Conservation (phyloP, 2,888 invertebrate genomes). For the Drosophila barbarae region DNA sequence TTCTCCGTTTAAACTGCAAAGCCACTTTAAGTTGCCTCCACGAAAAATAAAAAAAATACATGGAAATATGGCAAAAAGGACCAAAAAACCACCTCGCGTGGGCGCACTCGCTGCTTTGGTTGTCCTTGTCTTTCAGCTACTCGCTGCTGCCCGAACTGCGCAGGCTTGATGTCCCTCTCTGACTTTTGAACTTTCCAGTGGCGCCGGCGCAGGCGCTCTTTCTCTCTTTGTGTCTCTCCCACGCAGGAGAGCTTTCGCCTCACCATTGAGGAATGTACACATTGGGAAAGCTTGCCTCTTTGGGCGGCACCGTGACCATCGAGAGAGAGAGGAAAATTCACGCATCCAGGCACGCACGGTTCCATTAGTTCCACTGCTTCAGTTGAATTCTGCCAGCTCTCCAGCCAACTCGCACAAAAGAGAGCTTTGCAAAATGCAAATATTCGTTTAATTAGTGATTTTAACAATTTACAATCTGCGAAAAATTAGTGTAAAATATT, state of each 20-base stretch:
- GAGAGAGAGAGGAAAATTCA: conserved; percentile 10
- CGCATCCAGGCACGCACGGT: conserved; percentile 29
- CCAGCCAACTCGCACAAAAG: conserved; percentile 34
- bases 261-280: conserved; percentile 28
- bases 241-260: conserved; percentile 25
- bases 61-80: conserved; percentile 5
- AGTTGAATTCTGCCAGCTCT: conserved; percentile 35
- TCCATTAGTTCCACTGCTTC: conserved; percentile 20
- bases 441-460: conserved; percentile 27
- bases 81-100: conserved; percentile 26
- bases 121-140: conserved; percentile 39
- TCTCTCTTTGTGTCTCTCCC: conserved; percentile 7
- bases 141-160: conserved; percentile 27
- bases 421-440: conserved; percentile 29
- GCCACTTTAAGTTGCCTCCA: conserved; percentile 43
- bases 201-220: conserved; percentile 30
- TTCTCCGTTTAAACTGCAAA: conserved; percentile 44
- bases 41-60: conserved; percentile 12
- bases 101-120: conserved; percentile 33
- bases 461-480: neutral
- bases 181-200: conserved; percentile 33
- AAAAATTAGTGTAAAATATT: conserved; percentile 20
- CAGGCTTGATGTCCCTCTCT: conserved; percentile 26
- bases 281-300: conserved; percentile 44
- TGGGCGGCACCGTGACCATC: conserved; percentile 54